phyloP scores from a whole-genome alignment of 2,888 invertebrate genomes.

The Troides oblongomaculatus region DNA sequence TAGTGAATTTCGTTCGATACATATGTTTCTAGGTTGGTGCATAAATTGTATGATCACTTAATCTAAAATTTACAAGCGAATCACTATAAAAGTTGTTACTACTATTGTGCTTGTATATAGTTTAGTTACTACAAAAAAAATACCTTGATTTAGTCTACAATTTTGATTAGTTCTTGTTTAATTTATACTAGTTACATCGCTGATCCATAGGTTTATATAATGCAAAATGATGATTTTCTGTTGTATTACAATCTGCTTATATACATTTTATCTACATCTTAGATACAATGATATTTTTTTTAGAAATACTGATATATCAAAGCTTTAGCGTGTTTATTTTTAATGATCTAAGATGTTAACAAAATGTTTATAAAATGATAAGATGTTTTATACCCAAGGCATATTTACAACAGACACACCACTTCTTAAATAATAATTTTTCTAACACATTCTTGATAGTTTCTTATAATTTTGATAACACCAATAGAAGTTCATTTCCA shows the following conservation, averaged over 20 bases:
- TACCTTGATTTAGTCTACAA: not conserved
- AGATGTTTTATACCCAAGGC: constrained; percentile 12
- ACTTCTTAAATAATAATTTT: not conserved
- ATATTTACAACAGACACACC: constrained; percentile 21
- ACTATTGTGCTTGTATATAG: constrained; percentile 1
- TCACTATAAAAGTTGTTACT: constrained; percentile 12
- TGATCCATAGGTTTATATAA: not conserved
- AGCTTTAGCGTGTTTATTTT: not conserved
- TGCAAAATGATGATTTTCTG: not conserved
- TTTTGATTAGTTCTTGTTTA: not conserved
- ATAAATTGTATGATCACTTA: constrained; percentile 6
- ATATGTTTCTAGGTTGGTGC: constrained; percentile 2
- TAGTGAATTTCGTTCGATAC: not conserved
- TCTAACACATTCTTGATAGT: constrained; percentile 4
- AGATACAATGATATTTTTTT: not conserved
- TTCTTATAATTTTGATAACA: not conserved
- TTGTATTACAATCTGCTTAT: constrained; percentile 13
- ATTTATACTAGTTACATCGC: not conserved
- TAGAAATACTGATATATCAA: not conserved
- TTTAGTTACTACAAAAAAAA: too few relatives aligned
- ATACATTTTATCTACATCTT: constrained; percentile 9
- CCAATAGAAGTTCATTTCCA: not conserved
- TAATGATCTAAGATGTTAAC: constrained; percentile 15
- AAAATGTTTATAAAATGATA: constrained; percentile 3
- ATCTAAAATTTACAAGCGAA: constrained; percentile 16